Conservation (phyloP, 2,888 invertebrate genomes). For the Dexiosoma caninum region DNA sequence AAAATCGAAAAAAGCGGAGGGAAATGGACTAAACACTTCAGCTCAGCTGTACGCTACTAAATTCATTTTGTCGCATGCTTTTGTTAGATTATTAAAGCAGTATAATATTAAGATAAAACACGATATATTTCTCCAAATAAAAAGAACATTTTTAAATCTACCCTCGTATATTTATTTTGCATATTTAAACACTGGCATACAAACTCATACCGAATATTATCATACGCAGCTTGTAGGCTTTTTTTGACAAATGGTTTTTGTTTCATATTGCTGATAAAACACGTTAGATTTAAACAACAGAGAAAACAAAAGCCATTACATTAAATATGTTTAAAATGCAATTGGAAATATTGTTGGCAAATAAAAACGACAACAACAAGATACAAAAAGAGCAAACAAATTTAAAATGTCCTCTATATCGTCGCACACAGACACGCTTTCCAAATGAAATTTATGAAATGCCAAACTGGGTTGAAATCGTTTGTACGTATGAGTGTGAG, state of each 20-base stretch:
- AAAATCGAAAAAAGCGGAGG: too few relatives aligned
- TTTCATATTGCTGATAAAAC: conserved; percentile 65
- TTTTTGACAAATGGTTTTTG: conserved; percentile 76
- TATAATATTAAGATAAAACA: too few relatives aligned
- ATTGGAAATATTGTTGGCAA: conserved; percentile 58
- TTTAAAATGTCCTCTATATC: conserved; percentile 31
- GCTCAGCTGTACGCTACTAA: too few relatives aligned
- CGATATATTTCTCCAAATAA: too few relatives aligned
- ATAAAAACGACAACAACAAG: conserved; percentile 32
- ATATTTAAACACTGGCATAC: conserved; percentile 48
- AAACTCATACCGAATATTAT: conserved; percentile 55
- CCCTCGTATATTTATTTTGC: conserved; percentile 38
- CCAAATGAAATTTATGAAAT: too few relatives aligned
- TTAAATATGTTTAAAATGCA: conserved; percentile 60
- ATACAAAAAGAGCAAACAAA: conserved; percentile 30
- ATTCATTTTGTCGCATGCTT: too few relatives aligned
- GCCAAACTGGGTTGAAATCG: not conserved
- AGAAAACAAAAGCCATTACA: conserved; percentile 44
- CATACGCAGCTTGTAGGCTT: conserved; percentile 71
- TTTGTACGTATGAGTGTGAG: not conserved
- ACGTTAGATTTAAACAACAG: conserved; percentile 59
- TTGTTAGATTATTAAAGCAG: too few relatives aligned
- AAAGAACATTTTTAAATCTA: not conserved
- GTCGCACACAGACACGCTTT: not conserved
- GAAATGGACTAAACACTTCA: too few relatives aligned